Evolutionary conservation across 2,888 invertebrate species (phyloP).

Genomic region (Oscheius sp.): DNA sequence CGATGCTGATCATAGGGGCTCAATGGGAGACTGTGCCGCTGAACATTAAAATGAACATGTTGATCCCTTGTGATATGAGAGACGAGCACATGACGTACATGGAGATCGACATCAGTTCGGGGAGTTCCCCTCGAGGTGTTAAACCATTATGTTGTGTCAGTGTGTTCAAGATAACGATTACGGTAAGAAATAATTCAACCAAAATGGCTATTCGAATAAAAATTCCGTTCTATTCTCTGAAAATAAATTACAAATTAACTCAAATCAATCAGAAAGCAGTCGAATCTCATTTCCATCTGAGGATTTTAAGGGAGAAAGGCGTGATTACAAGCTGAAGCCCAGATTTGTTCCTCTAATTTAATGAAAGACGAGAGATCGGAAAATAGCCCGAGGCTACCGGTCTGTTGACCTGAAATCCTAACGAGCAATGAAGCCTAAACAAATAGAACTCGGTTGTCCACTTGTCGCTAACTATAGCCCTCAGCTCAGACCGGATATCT

Average conservation of each 20-base stretch:
- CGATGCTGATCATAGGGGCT: slow-evolving; percentile 6
- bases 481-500: background rate
- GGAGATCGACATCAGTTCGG: too few species aligned
- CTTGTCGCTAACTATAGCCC: slow-evolving; percentile 25
- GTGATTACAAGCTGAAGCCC: background rate
- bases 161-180: too few species aligned
- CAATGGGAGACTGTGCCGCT: too few species aligned
- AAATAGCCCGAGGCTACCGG: background rate
- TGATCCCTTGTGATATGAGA: too few species aligned
- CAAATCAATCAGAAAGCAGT: background rate
- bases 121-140: too few species aligned
- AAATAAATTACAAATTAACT: background rate
- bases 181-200: too few species aligned
- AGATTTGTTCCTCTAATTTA: background rate
- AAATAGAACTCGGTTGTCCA: slow-evolving; percentile 19
- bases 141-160: too few species aligned
- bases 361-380: background rate
- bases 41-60: too few species aligned
- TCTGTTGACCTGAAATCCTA: slow-evolving; percentile 20
- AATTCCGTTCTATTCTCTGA: too few species aligned
- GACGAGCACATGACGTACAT: too few species aligned
- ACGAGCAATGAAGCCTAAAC: slow-evolving; percentile 7
- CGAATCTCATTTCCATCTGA: background rate
- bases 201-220: too few species aligned
- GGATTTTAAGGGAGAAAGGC: background rate